phyloP scores from a whole-genome alignment of 1,140 invertebrate genomes.

The Brachionus rubens region DNA sequence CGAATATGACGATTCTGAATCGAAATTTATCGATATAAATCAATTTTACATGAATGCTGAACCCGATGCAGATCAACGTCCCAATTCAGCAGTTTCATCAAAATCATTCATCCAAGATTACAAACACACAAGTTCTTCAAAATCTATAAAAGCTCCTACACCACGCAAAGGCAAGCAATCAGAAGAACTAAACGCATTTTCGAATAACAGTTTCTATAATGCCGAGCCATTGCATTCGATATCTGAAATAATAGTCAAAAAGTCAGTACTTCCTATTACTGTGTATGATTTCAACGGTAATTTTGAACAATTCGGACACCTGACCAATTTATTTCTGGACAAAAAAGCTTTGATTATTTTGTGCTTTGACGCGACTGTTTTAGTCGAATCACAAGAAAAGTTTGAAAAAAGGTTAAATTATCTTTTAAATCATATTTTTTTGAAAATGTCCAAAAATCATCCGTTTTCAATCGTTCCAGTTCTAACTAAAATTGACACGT shows the following conservation, averaged over 20 bases:
- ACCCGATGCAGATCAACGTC: neutral
- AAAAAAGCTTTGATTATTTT: constrained; percentile 24
- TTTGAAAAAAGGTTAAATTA: constrained; percentile 10
- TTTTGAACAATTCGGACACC: constrained; percentile 23
- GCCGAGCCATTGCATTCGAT: neutral
- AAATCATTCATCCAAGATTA: neutral
- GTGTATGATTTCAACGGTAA: constrained; percentile 26
- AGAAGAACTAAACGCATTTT: constrained; percentile 12
- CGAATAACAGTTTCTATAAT: neutral
- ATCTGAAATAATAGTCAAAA: neutral
- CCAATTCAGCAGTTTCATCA: neutral
- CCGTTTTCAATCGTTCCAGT: constrained; percentile 22
- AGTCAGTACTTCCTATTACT: constrained; percentile 8
- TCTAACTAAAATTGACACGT: constrained; percentile 19
- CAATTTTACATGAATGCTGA: constrained; percentile 31
- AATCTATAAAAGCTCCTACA: neutral
- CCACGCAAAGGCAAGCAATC: neutral
- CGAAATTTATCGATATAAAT: constrained; percentile 43
- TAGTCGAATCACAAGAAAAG: neutral
- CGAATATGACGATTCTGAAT: constrained; percentile 3
- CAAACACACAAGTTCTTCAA: neutral
- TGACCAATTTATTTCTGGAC: constrained; percentile 17
- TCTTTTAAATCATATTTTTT: constrained; percentile 9
- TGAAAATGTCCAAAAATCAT: constrained; percentile 33
- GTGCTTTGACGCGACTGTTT: neutral